Evolutionary conservation across 2,888 invertebrate species (phyloP).

Genomic region (Resseliella maxima): DNA sequence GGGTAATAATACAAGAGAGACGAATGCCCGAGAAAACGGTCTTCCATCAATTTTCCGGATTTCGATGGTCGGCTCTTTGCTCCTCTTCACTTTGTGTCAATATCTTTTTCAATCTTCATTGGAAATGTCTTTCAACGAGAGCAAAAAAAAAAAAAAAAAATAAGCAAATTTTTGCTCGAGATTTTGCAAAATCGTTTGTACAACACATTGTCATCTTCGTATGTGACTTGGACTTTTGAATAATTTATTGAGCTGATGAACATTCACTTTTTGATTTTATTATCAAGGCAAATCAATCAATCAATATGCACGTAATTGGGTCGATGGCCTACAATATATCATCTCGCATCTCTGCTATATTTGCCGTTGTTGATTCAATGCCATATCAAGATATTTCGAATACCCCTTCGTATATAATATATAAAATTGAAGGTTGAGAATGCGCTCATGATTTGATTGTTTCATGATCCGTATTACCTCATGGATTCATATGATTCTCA

Average conservation of each 20-base stretch:
- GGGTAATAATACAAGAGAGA: background rate
- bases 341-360: background rate
- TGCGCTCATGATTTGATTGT: too few relatives aligned
- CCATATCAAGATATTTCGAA: background rate
- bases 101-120: too few relatives aligned
- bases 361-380: background rate
- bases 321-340: slow-evolving; percentile 16
- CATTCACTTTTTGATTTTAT: slow-evolving; percentile 39
- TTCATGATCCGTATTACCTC: too few relatives aligned
- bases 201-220: background rate
- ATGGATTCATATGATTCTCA: too few relatives aligned
- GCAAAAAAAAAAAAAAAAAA: too few relatives aligned
- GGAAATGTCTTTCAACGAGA: background rate
- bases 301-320: slow-evolving; percentile 25
- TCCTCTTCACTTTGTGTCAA: too few relatives aligned
- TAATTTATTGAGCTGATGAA: background rate
- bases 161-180: background rate
- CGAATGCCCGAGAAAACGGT: too few relatives aligned
- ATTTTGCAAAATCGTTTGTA: background rate
- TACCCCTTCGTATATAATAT: too few relatives aligned
- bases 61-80: background rate
- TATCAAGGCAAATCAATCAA: slow-evolving; percentile 34
- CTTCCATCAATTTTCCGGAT: background rate
- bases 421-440: too few relatives aligned
- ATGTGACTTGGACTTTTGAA: background rate